phyloP scores from a whole-genome alignment of 2,113 vertebrate genomes.

The Psilopogon haemacephalus region DNA sequence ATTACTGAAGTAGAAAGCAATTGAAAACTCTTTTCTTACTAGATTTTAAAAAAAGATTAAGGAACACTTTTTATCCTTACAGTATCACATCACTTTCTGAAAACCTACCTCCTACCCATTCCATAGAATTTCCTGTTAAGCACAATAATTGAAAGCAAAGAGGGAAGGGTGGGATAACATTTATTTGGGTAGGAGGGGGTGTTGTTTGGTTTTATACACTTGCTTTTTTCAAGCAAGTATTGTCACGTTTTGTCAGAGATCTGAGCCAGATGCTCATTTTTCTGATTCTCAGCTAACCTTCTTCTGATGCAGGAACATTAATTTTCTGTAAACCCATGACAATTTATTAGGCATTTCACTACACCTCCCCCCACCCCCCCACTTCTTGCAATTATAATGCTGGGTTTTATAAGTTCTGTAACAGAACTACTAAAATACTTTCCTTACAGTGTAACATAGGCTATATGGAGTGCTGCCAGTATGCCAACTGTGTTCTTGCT shows the following conservation, averaged over 20 bases:
- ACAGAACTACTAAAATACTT: not conserved
- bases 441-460: not conserved
- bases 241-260: not conserved
- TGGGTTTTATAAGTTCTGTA: not conserved
- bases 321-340: not conserved
- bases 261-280: not conserved
- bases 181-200: not conserved
- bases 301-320: not conserved
- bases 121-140: not conserved
- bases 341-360: not conserved
- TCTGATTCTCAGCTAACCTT: not conserved
- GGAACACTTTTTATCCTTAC: not conserved
- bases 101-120: not conserved
- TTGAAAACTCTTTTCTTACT: not conserved
- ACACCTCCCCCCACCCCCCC: too few relatives aligned
- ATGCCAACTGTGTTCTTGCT: not conserved
- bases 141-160: not conserved
- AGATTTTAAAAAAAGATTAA: not conserved
- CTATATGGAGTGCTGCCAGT: not conserved
- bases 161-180: accelerated
- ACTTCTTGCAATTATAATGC: not conserved
- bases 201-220: not conserved
- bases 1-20: not conserved
- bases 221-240: not conserved
- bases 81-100: not conserved